Evolutionary conservation across 2,888 invertebrate genomes (phyloP), one percentile per base, ranked within the genome.

Genomic region (Drosophila hawaiiensis): DNA sequence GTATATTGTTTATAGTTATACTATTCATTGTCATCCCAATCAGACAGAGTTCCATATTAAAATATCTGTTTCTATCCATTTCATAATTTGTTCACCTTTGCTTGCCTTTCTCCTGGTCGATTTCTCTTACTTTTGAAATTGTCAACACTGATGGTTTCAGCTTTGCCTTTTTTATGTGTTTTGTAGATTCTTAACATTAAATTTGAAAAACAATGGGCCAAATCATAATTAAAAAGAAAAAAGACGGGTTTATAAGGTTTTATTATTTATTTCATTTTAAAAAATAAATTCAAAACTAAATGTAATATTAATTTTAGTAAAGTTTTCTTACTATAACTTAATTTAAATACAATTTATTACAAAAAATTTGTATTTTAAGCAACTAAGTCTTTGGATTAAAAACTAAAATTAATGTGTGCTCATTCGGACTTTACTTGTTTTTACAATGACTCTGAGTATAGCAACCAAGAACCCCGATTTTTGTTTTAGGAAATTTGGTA

Each of bases 361-460:
- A 78, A 69, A 69, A 66, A 49, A 61, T 62, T 25, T 65, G 19
- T 62, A 47, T 63, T 66, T 43, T 78, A 74, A 74, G 68, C 61
- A 70, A 67, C 80, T 78, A 78, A 16, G 47, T 79, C 78, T 78
- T 78, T 78, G 78, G 78, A 59, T 70, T 41, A 41, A 56, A 56
- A 63, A 66, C 52, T 76, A 64, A 50, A 67, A 77, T 60, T 72
- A 78, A 67, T 49, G 47, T 52, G 50, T 55, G 50, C 39, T 76
- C 25, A 50, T 53, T 39, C 65, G 31, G 59, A 62, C 62, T 55
- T 47, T 19, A 25, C 39, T 12, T 47, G 41, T 41, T 50, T 54
- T 52, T 28, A 10, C 16, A 63, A 43, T 59, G 12, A 29, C 39
- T 60, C 28, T 49, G 41, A 52, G 22, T 12, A 49, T 19, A 61